Evolutionary conservation across 2,797 vertebrate species (phyloP).

Genomic region (Anabacerthia variegaticeps): DNA sequence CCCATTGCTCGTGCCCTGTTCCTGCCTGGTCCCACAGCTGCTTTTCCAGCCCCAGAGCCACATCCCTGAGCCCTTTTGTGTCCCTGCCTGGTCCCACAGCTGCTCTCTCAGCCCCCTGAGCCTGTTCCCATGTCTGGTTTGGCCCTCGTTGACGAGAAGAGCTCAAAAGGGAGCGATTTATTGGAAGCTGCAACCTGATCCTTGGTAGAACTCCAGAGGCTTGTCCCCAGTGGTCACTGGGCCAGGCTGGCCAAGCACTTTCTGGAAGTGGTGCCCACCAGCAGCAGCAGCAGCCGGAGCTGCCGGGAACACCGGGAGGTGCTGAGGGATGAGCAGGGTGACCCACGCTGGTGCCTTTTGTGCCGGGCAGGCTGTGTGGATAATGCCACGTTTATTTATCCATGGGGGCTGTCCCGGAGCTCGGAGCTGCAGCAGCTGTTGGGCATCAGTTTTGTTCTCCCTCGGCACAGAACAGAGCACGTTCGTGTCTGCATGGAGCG

Average conservation of each 20-base stretch:
- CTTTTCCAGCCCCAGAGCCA: not conserved
- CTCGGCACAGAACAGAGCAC: not conserved
- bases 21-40: not conserved
- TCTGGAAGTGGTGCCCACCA: not conserved
- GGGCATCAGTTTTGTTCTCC: not conserved
- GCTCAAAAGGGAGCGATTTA: not conserved
- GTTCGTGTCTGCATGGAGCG: fast-evolving
- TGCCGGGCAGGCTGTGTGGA: not conserved
- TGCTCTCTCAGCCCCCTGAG: not conserved
- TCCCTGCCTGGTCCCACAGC: not conserved
- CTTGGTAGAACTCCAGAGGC: not conserved
- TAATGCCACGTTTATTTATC: not conserved
- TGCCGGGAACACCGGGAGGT: not conserved
- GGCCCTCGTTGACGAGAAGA: not conserved
- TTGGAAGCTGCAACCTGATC: not conserved
- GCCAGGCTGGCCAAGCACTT: not conserved
- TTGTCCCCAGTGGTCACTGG: not conserved
- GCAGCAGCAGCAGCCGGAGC: not conserved
- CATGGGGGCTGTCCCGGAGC: fast-evolving
- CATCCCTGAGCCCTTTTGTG: too few species aligned
- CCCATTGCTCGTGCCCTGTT: not conserved
- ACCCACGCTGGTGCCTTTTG: not conserved
- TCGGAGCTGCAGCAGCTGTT: not conserved
- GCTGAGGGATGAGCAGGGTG: not conserved
- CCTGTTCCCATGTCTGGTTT: not conserved